These are phyloP conservation scores for Melanotaenia trifasciata DNA, from an alignment of 2,797 vertebrate species.

Conservation along the genomic window DNA sequence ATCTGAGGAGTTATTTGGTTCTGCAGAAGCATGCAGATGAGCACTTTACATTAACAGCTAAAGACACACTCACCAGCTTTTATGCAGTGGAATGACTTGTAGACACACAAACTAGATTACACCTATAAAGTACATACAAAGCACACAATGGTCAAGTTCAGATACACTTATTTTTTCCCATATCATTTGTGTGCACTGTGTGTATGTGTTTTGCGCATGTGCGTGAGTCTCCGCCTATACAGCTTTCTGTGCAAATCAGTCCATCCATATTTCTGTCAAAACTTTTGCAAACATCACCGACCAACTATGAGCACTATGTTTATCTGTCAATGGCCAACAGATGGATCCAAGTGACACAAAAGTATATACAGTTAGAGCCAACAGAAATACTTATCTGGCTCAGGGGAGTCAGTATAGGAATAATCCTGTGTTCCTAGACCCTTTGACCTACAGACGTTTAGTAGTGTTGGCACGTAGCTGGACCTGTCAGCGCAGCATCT, in stretches of 20 bases:
- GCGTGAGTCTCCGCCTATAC: not conserved
- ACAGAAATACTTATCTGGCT: conserved; percentile 69
- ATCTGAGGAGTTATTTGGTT: conserved; percentile 29
- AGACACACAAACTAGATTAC: conserved; percentile 32
- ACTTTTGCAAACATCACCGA: conserved; percentile 49
- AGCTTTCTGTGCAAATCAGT: conserved; percentile 23
- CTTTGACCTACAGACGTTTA: conserved; percentile 74
- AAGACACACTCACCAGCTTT: conserved; percentile 18
- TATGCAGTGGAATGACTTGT: conserved; percentile 47
- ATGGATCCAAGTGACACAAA: conserved; percentile 62
- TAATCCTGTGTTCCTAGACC: conserved; percentile 77
- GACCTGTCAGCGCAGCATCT: conserved; percentile 80
- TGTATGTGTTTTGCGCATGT: conserved; percentile 13
- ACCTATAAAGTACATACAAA: not conserved
- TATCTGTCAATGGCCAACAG: conserved; percentile 55
- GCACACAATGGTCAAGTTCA: conserved; percentile 48
- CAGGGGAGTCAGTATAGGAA: conserved; percentile 65
- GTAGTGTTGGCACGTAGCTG: conserved; percentile 80
- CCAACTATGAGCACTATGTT: conserved; percentile 49
- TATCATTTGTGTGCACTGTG: not conserved
- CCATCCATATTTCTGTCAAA: conserved; percentile 57
- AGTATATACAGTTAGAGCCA: conserved; percentile 54
- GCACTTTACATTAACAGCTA: not conserved
- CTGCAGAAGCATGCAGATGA: conserved; percentile 26
- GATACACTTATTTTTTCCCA: conserved; percentile 21